Evolutionary conservation across 1,140 invertebrate genomes (phyloP).

Genomic region (Drosophila miranda): DNA sequence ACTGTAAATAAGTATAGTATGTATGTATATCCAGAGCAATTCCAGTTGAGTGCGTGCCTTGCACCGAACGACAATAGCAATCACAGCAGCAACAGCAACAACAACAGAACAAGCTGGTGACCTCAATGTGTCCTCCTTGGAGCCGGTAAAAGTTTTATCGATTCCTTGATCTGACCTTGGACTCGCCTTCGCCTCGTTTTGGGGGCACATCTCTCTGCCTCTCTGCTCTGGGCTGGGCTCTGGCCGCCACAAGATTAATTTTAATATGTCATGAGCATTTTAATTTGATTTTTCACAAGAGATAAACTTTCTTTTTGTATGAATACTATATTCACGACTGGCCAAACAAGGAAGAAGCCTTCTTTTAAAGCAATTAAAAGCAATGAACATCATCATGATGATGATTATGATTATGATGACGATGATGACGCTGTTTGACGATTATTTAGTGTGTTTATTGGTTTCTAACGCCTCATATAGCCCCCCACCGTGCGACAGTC

Average conservation of each 20-base stretch:
- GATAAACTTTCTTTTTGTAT: conserved; percentile 47
- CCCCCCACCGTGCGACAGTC: conserved; percentile 26
- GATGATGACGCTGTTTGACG: conserved; percentile 25
- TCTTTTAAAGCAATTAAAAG: conserved; percentile 29
- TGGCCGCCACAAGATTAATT: conserved; percentile 27
- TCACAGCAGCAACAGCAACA: conserved; percentile 23
- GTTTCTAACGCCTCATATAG: neutral
- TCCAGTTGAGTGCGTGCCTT: conserved; percentile 20
- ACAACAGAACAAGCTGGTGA: conserved; percentile 9
- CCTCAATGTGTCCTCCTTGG: conserved; percentile 36
- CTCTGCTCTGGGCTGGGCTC: neutral
- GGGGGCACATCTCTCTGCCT: conserved; percentile 9
- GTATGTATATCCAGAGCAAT: conserved; percentile 21
- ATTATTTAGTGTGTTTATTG: conserved; percentile 44
- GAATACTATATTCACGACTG: conserved; percentile 23
- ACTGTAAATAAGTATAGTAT: neutral
- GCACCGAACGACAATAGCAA: conserved; percentile 1
- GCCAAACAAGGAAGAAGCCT: conserved; percentile 39
- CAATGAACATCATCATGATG: conserved; percentile 17
- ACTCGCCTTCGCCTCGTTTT: conserved; percentile 13
- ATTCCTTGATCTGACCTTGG: conserved; percentile 55
- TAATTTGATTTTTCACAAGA: conserved; percentile 37
- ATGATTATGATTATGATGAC: conserved; percentile 8
- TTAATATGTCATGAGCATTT: conserved; percentile 41
- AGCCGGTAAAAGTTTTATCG: conserved; percentile 51